phyloP scores from a whole-genome alignment of 2,113 vertebrate genomes.

The Cottus gobio region DNA sequence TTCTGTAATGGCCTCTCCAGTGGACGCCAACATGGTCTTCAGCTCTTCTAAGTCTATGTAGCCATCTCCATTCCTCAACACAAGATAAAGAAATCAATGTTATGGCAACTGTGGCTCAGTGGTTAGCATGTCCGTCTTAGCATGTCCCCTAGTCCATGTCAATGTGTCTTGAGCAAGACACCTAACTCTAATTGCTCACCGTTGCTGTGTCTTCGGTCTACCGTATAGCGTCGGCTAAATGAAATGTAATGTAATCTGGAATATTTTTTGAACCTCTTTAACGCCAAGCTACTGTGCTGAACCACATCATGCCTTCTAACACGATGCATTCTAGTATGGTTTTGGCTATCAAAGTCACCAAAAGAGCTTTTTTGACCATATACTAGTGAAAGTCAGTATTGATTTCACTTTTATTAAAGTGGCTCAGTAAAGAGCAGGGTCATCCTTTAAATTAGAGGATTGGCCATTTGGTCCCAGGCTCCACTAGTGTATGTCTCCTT shows the following conservation, averaged over 20 bases:
- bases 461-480: no score
- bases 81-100: slow-evolving; percentile 10
- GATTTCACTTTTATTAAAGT: background rate
- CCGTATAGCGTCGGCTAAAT: no score
- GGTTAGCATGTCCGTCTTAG: no score
- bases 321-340: background rate
- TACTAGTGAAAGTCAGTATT: background rate
- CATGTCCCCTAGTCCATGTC: no score
- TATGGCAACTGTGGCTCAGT: no score
- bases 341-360: background rate
- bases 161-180: no score
- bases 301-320: background rate
- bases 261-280: background rate
- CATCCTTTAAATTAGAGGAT: no score
- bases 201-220: no score
- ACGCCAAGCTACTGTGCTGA: background rate
- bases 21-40: slow-evolving; percentile 83
- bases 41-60: slow-evolving; percentile 86
- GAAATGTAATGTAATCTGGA: no score
- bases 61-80: slow-evolving; percentile 82
- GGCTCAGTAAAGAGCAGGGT: no score
- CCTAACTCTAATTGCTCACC: no score
- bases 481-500: no score
- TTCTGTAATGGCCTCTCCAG: slow-evolving; percentile 85
- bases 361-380: background rate